Evolutionary conservation across 2,113 vertebrate species (phyloP).

Genomic region (Pteruthius melanotis): DNA sequence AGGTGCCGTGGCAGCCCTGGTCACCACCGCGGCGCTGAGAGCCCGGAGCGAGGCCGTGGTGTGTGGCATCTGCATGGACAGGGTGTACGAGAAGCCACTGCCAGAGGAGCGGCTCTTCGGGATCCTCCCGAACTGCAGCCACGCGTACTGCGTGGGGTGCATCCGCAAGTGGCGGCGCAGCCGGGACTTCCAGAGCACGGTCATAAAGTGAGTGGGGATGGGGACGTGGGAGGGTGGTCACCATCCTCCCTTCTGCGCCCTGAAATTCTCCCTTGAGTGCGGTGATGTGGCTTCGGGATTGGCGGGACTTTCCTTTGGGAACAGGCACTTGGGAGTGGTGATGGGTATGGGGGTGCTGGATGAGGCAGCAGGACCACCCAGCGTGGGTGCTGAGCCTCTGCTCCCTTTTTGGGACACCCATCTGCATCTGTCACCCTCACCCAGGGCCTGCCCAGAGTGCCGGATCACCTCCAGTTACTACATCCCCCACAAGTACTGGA

Average conservation of each 20-base stretch:
- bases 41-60: conserved; percentile 73
- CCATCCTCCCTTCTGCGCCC: neutral
- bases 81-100: conserved; percentile 80
- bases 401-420: neutral
- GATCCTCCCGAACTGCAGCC: conserved; percentile 86
- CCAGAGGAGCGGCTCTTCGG: conserved; percentile 74
- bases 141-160: conserved; percentile 83
- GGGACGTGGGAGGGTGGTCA: neutral
- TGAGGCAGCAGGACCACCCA: neutral
- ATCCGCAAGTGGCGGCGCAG: conserved; percentile 84
- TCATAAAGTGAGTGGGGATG: conserved; percentile 77
- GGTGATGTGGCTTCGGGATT: neutral
- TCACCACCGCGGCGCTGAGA: neutral
- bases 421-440: neutral
- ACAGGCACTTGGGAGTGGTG: accelerated
- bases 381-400: neutral
- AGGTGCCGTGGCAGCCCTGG: accelerated
- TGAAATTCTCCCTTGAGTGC: neutral
- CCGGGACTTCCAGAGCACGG: conserved; percentile 67
- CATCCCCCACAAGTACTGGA: conserved; percentile 87
- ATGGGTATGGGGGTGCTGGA: neutral
- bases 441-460: conserved; percentile 88
- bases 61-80: conserved; percentile 93
- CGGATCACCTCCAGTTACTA: conserved; percentile 84
- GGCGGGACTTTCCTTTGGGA: neutral